Percentiles rank a stretch among this genome's conserved stretches.
Evolutionary conservation across 2,888 invertebrate species (phyloP).

Genomic region (Tineola bisselliella): DNA sequence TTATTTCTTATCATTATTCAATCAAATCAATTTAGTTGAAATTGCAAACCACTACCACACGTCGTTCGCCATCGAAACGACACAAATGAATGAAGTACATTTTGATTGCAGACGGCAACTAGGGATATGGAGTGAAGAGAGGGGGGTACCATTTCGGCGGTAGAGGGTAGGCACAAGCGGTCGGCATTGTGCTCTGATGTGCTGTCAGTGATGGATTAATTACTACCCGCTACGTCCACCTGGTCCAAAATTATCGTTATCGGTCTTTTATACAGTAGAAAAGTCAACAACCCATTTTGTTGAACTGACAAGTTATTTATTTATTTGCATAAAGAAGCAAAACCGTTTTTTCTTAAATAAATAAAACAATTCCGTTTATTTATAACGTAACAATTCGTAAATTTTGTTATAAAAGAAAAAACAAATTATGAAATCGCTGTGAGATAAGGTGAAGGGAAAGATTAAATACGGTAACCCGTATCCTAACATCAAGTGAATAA

Average conservation of each 20-base stretch:
- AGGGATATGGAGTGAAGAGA: neutral
- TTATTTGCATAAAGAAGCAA: too few relatives aligned
- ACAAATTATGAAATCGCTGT: neutral
- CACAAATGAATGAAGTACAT: constrained; percentile 5
- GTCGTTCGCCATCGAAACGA: neutral
- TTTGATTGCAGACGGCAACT: constrained; percentile 8
- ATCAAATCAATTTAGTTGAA: neutral
- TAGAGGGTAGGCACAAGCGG: constrained; percentile 3
- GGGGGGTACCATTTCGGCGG: neutral
- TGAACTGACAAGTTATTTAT: too few relatives aligned
- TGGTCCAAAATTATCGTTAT: constrained; percentile 6
- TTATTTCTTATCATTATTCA: too few relatives aligned
- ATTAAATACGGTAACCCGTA: neutral
- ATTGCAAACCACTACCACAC: neutral
- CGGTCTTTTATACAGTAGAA: neutral
- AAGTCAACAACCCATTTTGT: neutral
- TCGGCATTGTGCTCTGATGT: constrained; percentile 10
- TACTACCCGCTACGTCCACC: constrained; percentile 7
- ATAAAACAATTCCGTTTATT: too few relatives aligned
- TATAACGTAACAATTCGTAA: too few relatives aligned
- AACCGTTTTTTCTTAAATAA: too few relatives aligned
- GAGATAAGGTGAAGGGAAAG: neutral
- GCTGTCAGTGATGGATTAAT: constrained; percentile 13
- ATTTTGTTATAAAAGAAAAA: neutral
- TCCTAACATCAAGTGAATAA: neutral